phyloP scores from a whole-genome alignment of 2,888 invertebrate species.

The Idaea dimidiata region DNA sequence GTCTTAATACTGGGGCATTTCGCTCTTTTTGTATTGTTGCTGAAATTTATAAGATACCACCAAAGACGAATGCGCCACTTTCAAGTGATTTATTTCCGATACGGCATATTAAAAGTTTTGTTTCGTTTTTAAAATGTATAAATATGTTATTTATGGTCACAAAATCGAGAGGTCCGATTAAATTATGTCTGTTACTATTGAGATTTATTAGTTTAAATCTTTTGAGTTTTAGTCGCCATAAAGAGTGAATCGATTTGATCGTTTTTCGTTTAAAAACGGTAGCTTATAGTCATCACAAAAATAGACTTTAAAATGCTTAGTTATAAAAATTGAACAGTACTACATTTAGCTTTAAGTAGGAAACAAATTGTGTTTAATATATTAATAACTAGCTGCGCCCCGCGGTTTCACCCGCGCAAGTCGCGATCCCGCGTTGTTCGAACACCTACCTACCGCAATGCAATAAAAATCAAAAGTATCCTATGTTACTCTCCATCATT shows the following conservation, averaged over 20 bases:
- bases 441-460: too few relatives aligned
- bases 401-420: too few relatives aligned
- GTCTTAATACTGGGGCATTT: conserved; percentile 11
- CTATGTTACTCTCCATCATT: too few relatives aligned
- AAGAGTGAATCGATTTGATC: conserved; percentile 18
- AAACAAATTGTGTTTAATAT: neutral
- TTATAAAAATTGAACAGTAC: neutral
- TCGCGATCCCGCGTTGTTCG: too few relatives aligned
- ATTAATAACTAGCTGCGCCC: too few relatives aligned
- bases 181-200: conserved; percentile 72
- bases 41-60: conserved; percentile 59
- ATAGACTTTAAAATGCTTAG: neutral
- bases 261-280: neutral
- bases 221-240: conserved; percentile 52
- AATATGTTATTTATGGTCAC: conserved; percentile 77
- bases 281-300: neutral
- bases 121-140: conserved; percentile 75
- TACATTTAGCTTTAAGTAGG: neutral
- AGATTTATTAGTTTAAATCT: conserved; percentile 67
- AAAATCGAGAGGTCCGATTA: conserved; percentile 78
- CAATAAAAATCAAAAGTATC: too few relatives aligned
- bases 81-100: conserved; percentile 76
- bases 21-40: conserved; percentile 24
- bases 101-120: conserved; percentile 77
- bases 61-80: conserved; percentile 76